Percentiles rank a stretch among this genome's conserved stretches.
phyloP scores from a whole-genome alignment of 92 coral and sea anemone genomes.

The Paragorgia papillata region DNA sequence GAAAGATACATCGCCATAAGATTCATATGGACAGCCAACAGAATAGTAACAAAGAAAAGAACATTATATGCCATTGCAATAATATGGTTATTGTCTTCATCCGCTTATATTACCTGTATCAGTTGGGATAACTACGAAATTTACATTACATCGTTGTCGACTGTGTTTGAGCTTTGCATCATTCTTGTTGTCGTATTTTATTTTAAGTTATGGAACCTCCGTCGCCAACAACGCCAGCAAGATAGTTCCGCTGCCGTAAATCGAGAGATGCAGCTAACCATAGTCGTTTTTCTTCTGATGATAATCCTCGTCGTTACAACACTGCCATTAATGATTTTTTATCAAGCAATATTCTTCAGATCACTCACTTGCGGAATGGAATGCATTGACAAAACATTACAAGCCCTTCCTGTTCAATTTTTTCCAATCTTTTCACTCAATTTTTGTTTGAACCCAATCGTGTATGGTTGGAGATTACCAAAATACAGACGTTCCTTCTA shows the following conservation, averaged over 20 bases:
- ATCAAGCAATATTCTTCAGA: neutral
- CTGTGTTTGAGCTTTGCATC: neutral
- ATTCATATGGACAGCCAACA: conserved; percentile 13
- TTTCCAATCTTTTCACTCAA: conserved; percentile 14
- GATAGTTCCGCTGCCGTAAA: neutral
- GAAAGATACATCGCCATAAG: conserved; percentile 35
- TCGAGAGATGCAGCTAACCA: conserved; percentile 7
- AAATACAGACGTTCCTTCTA: conserved; percentile 26
- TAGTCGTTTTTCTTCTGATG: conserved; percentile 12
- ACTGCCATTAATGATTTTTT: conserved; percentile 11
- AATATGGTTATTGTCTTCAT: conserved; percentile 15
- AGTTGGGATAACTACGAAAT: neutral
- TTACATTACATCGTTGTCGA: neutral
- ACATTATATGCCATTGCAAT: neutral
- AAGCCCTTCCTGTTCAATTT: neutral
- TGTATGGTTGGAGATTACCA: conserved; percentile 31
- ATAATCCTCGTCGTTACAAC: conserved; percentile 13
- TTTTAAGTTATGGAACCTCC: neutral
- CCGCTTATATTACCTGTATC: neutral
- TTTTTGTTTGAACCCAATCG: conserved; percentile 6
- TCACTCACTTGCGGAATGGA: no score
- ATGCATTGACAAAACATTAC: neutral
- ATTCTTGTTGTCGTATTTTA: neutral
- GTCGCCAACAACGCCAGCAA: neutral
- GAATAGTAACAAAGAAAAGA: conserved; percentile 15